Base-by-base conservation (phyloP, 2,113 vertebrate genomes). In the Leptocoma aspasia region DNA sequence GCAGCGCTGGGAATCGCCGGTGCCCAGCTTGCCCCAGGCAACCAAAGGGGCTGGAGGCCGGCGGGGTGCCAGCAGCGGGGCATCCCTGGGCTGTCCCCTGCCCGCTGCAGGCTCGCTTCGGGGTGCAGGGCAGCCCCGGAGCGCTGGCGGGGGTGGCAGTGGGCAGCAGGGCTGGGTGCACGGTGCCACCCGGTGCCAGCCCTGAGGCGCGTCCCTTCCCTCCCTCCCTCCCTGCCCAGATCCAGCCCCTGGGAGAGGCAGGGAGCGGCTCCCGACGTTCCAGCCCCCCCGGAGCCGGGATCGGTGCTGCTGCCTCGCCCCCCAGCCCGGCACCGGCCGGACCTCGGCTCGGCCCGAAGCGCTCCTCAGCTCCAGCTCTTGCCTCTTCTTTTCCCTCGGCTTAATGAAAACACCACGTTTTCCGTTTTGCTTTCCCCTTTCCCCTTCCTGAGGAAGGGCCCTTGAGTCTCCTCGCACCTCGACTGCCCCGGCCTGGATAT, bases 371-470 rank as follows among this genome's bases (percentile, higher is more conserved):
- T 86, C 72, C 82, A 22, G 64, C n/a, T 60, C 54, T 31, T 10
- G 45, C 27, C 45, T 71, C 86, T 66, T 16, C 61, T 82, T 61
- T 39, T 44, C 49, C 21, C 5, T 15, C 3, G 2, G 22, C 19
- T 39, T 27, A 45, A 45, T 7, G 61, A 59, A 35, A 2, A 1
- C 0, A 8, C 9, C 47, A 1, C 1, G 0, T 53, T 90, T 76
- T 53, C 53, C 33, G 37, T 23, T 41, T 57, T 37, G 27, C 44
- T 54, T 80, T 69, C 49, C 87, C 35, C 18, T 22, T 77, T 57
- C 63, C 80, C 54, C 2, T 30, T 76, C n/a, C 52, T 63, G 11
- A 31, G 64, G 59, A 76, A 84, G 57, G 47, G 52, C 7, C 31
- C 1, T 1, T 6, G 53, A 71, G 35, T 17, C n/a, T 13, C 35